Conservation (phyloP, 1,140 invertebrate genomes). For the Calycopis cecrops region DNA sequence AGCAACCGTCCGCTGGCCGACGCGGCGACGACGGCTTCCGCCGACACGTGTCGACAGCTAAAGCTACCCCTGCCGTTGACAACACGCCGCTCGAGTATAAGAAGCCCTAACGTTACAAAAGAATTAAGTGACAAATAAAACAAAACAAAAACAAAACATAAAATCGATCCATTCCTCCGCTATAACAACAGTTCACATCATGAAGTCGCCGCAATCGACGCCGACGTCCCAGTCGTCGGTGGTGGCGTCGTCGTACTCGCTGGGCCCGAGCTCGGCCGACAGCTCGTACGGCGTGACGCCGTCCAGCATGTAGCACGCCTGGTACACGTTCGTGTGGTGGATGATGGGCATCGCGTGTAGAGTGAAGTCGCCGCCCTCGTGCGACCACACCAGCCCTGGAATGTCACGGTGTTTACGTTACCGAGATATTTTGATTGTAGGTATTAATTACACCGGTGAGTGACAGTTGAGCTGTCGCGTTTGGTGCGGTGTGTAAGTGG, state of each 20-base stretch:
- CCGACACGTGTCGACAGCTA: too few relatives aligned
- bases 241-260: slow-evolving; percentile 76
- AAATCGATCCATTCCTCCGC: background rate
- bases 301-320: slow-evolving; percentile 71
- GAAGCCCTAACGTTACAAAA: too few relatives aligned
- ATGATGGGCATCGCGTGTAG: slow-evolving; percentile 78
- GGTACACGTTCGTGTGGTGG: slow-evolving; percentile 76
- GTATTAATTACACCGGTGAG: too few relatives aligned
- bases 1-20: too few relatives aligned
- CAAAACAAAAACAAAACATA: too few relatives aligned
- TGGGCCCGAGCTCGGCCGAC: slow-evolving; percentile 74
- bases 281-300: slow-evolving; percentile 77
- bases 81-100: too few relatives aligned
- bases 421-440: too few relatives aligned
- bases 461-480: too few relatives aligned
- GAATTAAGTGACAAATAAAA: too few relatives aligned
- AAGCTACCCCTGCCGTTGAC: too few relatives aligned
- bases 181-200: slow-evolving; percentile 69
- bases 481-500: too few relatives aligned
- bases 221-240: slow-evolving; percentile 79
- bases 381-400: slow-evolving; percentile 77
- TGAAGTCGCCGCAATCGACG: slow-evolving; percentile 78
- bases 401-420: slow-evolving; percentile 8
- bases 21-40: too few relatives aligned
- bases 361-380: slow-evolving; percentile 77